Percentiles rank a stretch among this genome's conserved stretches.
Conservation (phyloP, 2,797 vertebrate genomes). For the Parauchenoglanis punctatus region DNA sequence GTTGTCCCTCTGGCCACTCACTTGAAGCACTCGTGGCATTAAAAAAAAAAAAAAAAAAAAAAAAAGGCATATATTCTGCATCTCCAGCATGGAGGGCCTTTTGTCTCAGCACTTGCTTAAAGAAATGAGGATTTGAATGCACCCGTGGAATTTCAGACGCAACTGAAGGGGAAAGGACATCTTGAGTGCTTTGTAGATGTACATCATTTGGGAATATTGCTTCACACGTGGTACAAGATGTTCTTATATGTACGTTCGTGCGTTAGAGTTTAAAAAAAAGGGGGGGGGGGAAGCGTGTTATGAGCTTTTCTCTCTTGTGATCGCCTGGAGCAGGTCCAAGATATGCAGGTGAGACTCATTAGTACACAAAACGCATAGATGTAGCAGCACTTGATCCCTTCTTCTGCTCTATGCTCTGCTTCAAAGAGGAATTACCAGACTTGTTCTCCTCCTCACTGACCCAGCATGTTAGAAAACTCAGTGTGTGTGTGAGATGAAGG, state of each 20-base stretch:
- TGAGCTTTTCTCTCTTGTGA: conserved; percentile 62
- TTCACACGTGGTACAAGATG: conserved; percentile 7
- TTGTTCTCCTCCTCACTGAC: conserved; percentile 32
- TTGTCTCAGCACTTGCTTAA: conserved; percentile 23
- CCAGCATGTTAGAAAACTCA: conserved; percentile 8
- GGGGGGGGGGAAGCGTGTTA: not conserved
- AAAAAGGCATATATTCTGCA: conserved; percentile 22
- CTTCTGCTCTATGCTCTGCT: conserved; percentile 61
- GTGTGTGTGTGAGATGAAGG: not conserved
- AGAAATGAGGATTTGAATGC: conserved; percentile 11
- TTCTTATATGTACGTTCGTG: not conserved
- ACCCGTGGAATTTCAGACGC: conserved; percentile 11
- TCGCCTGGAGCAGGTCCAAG: conserved; percentile 71
- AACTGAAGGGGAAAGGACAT: conserved; percentile 1
- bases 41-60: not conserved
- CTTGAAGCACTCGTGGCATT: conserved; percentile 32
- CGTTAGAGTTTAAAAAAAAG: not conserved
- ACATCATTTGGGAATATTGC: conserved; percentile 2
- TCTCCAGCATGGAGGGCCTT: conserved; percentile 32
- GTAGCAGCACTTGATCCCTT: conserved; percentile 67
- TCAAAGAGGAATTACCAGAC: conserved; percentile 63
- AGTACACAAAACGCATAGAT: conserved; percentile 57
- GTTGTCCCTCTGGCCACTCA: conserved; percentile 36
- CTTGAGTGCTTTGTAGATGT: not conserved
- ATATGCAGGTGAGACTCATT: conserved; percentile 76